Conservation (phyloP, 2,797 vertebrate species). For the Alca torda region DNA sequence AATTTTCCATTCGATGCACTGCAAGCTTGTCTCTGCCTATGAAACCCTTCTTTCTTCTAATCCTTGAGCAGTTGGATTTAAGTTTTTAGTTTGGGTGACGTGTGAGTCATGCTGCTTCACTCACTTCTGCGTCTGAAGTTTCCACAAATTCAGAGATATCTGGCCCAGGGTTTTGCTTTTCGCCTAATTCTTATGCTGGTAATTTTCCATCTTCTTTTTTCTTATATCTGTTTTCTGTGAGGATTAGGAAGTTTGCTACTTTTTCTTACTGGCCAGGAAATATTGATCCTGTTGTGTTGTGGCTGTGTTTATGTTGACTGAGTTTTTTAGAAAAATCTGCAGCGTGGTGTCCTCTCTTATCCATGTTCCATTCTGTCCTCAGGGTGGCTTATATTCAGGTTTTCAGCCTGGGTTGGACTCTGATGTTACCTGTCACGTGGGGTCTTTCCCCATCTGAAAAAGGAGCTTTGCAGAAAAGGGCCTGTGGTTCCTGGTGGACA, state of each 20-base stretch:
- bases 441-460: neutral
- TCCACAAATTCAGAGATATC: neutral
- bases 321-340: neutral
- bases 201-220: neutral
- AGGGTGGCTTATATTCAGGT: neutral
- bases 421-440: neutral
- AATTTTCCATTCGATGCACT: neutral
- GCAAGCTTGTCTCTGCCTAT: neutral
- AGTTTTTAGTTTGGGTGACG: neutral
- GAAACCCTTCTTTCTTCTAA: neutral
- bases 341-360: neutral
- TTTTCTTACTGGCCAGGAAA: neutral
- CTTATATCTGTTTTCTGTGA: neutral
- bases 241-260: neutral
- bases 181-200: neutral
- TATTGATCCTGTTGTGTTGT: neutral
- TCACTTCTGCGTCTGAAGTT: neutral
- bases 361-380: neutral
- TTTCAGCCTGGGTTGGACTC: neutral
- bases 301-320: neutral
- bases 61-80: neutral
- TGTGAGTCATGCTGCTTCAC: neutral
- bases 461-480: neutral
- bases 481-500: neutral
- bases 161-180: neutral